These are phyloP conservation scores for Mya arenaria DNA, from an alignment of 1,140 invertebrate genomes.

Conservation along the genomic window DNA sequence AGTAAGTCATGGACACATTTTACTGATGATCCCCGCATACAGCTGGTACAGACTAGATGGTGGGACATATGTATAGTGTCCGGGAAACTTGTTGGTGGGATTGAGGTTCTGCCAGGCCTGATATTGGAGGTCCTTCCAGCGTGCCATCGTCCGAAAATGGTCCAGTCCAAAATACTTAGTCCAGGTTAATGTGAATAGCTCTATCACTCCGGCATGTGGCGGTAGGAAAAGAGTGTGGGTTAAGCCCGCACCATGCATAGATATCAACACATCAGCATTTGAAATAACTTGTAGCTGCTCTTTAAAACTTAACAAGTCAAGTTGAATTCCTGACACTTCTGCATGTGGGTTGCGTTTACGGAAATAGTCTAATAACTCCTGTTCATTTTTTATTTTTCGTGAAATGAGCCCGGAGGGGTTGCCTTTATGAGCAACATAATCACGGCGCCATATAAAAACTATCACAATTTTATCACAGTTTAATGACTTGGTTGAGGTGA, in stretches of 20 bases:
- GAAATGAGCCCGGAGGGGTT: slow-evolving; percentile 72
- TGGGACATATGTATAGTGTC: slow-evolving; percentile 65
- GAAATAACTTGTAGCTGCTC: slow-evolving; percentile 70
- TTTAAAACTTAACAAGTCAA: slow-evolving; percentile 70
- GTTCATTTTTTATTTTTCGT: slow-evolving; percentile 76
- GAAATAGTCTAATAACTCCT: slow-evolving; percentile 64
- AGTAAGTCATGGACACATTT: no score
- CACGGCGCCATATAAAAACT: slow-evolving; percentile 75
- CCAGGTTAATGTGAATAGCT: slow-evolving; percentile 86
- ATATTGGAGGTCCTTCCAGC: slow-evolving; percentile 73
- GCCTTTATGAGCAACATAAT: slow-evolving; percentile 78
- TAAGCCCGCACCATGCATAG: slow-evolving; percentile 97
- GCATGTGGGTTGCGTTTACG: slow-evolving; percentile 31
- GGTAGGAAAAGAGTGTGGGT: slow-evolving; percentile 97
- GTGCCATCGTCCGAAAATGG: slow-evolving; percentile 74
- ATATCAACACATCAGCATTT: slow-evolving; percentile 95
- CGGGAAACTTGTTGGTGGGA: slow-evolving; percentile 58
- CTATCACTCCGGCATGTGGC: slow-evolving; percentile 96
- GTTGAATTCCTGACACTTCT: slow-evolving; percentile 65
- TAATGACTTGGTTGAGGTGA: slow-evolving; percentile 29
- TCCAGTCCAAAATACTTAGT: slow-evolving; percentile 48
- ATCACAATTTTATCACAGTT: slow-evolving; percentile 71
- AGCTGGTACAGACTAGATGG: slow-evolving; percentile 17
- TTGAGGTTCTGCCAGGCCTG: slow-evolving; percentile 72
- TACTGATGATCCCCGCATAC: no score